Percentiles rank a stretch among this genome's conserved stretches.
phyloP scores from a whole-genome alignment of 2,797 vertebrate genomes.

The Vultur gryphus region DNA sequence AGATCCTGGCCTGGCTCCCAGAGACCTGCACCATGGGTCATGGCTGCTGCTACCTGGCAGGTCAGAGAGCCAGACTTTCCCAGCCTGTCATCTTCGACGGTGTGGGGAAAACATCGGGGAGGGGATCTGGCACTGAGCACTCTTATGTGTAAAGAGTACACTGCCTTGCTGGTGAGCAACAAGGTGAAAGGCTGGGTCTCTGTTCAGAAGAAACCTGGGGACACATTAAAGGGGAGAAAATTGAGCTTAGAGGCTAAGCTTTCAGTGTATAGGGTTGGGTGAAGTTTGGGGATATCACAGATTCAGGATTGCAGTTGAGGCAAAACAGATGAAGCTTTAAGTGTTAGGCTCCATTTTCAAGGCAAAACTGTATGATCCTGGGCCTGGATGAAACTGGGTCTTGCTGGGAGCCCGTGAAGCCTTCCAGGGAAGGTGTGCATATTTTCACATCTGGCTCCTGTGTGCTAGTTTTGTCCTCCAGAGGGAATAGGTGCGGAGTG shows the following conservation, averaged over 20 bases:
- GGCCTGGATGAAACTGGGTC: background rate
- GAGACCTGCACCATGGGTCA: background rate
- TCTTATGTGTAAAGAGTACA: background rate
- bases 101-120: background rate
- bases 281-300: background rate
- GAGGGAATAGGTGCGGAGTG: background rate
- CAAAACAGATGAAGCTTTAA: background rate
- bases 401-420: background rate
- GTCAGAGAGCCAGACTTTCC: background rate
- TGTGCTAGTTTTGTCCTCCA: slow-evolving; percentile 26
- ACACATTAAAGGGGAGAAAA: background rate
- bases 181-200: background rate
- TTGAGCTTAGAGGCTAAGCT: background rate
- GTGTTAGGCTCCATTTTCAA: background rate
- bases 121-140: background rate
- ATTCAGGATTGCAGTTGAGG: background rate
- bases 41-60: background rate
- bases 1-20: background rate
- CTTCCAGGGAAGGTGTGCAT: background rate
- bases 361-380: background rate
- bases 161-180: background rate
- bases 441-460: background rate
- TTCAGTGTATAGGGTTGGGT: background rate
- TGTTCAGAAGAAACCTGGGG: background rate
- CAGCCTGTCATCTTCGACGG: background rate